These are phyloP conservation scores for Hymenopus coronatus DNA, from an alignment of 2,888 invertebrate genomes.

Conservation along the genomic window DNA sequence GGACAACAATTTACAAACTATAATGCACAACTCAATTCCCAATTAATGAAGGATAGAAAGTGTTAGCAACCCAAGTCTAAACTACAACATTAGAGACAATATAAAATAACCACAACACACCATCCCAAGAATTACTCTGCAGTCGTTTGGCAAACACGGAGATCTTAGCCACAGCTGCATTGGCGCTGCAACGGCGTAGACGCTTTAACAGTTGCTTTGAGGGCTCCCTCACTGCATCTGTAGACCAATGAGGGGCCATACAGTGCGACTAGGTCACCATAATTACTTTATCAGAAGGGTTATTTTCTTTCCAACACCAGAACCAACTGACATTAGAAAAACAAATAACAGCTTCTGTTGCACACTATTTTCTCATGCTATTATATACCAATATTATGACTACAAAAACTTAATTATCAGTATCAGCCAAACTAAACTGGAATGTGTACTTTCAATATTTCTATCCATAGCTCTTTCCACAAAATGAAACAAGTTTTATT, in stretches of 20 bases:
- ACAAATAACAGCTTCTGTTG: background rate
- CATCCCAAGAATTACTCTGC: conserved; percentile 43
- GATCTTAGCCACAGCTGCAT: conserved; percentile 44
- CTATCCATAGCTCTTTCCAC: background rate
- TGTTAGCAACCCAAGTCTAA: background rate
- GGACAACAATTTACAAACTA: background rate
- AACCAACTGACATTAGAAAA: background rate
- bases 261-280: background rate
- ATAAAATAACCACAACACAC: conserved; percentile 35
- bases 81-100: conserved; percentile 7
- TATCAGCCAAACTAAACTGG: background rate
- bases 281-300: background rate
- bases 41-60: background rate
- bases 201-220: conserved; percentile 13
- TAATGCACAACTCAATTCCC: background rate
- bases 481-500: too few relatives aligned
- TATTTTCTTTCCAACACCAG: background rate
- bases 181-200: conserved; percentile 42
- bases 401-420: background rate
- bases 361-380: background rate
- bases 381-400: background rate
- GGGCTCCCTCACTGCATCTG: conserved; percentile 7
- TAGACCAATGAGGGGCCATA: conserved; percentile 13
- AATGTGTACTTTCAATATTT: background rate
- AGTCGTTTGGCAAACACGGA: conserved; percentile 45